Conservation (phyloP, 2,888 invertebrate species). For the Unio pictorum region DNA sequence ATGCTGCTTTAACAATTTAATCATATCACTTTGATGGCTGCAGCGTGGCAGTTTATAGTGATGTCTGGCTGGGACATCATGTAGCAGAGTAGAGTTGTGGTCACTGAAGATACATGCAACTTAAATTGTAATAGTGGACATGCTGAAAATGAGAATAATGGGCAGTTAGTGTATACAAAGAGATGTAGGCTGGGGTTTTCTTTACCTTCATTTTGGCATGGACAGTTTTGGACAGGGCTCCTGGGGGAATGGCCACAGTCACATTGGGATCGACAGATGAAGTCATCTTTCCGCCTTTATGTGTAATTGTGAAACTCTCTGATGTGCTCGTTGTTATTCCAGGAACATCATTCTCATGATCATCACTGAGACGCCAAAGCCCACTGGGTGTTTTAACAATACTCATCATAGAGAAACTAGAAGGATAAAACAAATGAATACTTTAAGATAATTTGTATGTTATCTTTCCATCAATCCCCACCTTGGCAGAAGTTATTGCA, state of each 20-base stretch:
- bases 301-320: conserved; percentile 61
- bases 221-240: conserved; percentile 48
- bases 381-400: conserved; percentile 45
- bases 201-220: conserved; percentile 63
- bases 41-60: too few relatives aligned
- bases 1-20: too few relatives aligned
- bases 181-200: not conserved
- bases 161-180: not conserved
- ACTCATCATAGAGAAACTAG: conserved; percentile 47
- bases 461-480: too few relatives aligned
- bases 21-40: too few relatives aligned
- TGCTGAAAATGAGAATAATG: too few relatives aligned
- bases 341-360: conserved; percentile 15
- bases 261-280: conserved; percentile 58
- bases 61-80: too few relatives aligned
- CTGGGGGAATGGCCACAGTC: conserved; percentile 58
- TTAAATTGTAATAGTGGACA: too few relatives aligned
- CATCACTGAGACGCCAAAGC: conserved; percentile 46
- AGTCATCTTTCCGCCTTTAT: conserved; percentile 61
- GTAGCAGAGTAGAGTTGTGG: too few relatives aligned
- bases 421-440: not conserved
- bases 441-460: too few relatives aligned
- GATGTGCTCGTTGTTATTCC: conserved; percentile 34
- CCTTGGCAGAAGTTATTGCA: too few relatives aligned
- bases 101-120: too few relatives aligned